Base-by-base conservation (phyloP, 2,113 vertebrate genomes). In the Probosciger aterrimus region DNA sequence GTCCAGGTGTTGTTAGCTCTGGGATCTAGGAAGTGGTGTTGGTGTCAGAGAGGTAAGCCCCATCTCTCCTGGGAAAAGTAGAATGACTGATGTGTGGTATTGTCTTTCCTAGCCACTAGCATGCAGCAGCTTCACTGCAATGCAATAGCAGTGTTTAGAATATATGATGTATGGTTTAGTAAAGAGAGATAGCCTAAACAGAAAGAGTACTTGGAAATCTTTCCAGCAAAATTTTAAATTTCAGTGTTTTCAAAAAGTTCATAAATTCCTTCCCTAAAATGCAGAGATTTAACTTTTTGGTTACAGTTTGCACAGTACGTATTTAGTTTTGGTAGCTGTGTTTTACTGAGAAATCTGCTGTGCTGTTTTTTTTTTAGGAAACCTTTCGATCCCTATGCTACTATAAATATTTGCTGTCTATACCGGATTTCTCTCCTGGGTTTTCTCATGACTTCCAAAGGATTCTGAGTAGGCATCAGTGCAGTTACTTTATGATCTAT, bases 211-310 rank as follows among this genome's bases (percentile, higher is more conserved):
- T 82, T 87, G 55, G 74, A 89, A 92, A 44, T 4, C 20, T 87
- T 87, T 62, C 81, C 89, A 73, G 14, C 18, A 47, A n/a, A 71
- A 73, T 68, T 92, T 92, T 71, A 65, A 84, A 86, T 92, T 91
- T 84, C 73, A 64, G 27, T 9, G 9, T 1, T 92, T 94, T 84
- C 81, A 53, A 69, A 64, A 91, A 89, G 77, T 88, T 78, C 37
- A 44, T 64, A 41, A 77, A 84, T 43, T 73, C 24, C n/a, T 79
- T 62, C 27, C 27, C 33, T 67, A 83, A 92, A 83, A 75, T 75
- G 73, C 37, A 53, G 59, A 80, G 31, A 43, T 67, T 67, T 50
- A 81, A 70, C 49, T 59, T 41, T 74, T 81, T 77, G 24, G 9
- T 92, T 81, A 67, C 55, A 71, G 60, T 74, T 81, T 75, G 19